Conservation (phyloP, 2,888 invertebrate genomes). For the Erebia aethiops region DNA sequence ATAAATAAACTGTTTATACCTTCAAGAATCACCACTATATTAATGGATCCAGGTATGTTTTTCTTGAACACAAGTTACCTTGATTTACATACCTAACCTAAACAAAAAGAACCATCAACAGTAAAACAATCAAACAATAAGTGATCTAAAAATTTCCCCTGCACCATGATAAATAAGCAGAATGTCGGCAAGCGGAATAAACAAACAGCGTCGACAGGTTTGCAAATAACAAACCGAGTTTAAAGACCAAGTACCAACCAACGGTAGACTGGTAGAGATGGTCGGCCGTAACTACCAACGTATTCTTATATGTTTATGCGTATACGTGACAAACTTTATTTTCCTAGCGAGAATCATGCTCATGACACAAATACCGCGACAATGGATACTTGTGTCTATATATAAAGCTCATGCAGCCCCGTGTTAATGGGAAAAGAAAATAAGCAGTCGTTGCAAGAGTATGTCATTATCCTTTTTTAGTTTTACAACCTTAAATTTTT, state of each 20-base stretch:
- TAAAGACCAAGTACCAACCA: constrained; percentile 41
- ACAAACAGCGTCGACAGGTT: constrained; percentile 32
- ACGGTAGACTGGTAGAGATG: constrained; percentile 41
- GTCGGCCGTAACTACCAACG: constrained; percentile 48
- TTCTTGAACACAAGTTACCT: not conserved
- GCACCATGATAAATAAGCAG: constrained; percentile 27
- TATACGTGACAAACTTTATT: constrained; percentile 56
- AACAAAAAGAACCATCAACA: constrained; percentile 2
- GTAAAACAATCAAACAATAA: constrained; percentile 14
- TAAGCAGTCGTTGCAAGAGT: constrained; percentile 64
- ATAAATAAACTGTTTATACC: not conserved
- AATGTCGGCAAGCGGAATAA: constrained; percentile 13
- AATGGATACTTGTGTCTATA: constrained; percentile 61
- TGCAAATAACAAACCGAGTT: constrained; percentile 41
- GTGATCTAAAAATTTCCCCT: constrained; percentile 29
- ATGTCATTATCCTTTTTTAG: constrained; percentile 52
- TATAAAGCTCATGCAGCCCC: constrained; percentile 56
- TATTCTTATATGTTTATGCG: constrained; percentile 56
- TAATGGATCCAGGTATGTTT: not conserved
- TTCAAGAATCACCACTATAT: not conserved
- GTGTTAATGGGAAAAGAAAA: constrained; percentile 67
- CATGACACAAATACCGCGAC: constrained; percentile 62
- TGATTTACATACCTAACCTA: not conserved
- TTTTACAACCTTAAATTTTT: constrained; percentile 58
- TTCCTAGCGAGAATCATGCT: constrained; percentile 43